A percentile compares a stretch with the other conserved stretches of the same genome.
Conservation (phyloP, 2,113 vertebrate species). For the Todiramphus chloris region DNA sequence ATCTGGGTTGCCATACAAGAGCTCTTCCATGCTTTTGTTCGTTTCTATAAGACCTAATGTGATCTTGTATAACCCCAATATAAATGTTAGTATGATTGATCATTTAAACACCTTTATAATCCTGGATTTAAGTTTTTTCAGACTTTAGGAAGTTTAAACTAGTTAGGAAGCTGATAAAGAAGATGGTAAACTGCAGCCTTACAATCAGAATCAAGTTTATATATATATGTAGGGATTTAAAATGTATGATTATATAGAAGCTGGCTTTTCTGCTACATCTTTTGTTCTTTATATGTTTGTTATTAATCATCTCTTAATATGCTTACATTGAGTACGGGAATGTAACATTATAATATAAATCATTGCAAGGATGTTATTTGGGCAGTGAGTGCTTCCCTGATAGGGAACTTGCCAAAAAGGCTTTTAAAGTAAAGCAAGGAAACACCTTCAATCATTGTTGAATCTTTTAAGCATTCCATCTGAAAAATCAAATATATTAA, state of each 20-base stretch:
- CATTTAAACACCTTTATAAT: neutral
- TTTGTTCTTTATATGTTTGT: neutral
- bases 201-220: neutral
- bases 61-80: neutral
- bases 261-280: neutral
- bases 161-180: neutral
- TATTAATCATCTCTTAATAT: neutral
- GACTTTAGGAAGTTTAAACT: neutral
- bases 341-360: neutral
- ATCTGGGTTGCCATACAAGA: neutral
- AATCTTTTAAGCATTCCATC: constrained; percentile 7
- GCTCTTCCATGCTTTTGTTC: neutral
- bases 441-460: neutral
- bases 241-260: neutral
- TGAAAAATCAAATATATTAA: constrained; percentile 25
- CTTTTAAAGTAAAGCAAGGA: neutral
- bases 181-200: neutral
- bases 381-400: neutral
- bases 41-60: neutral
- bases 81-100: neutral
- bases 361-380: neutral
- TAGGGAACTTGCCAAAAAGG: neutral
- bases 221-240: neutral
- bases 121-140: neutral
- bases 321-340: neutral